A percentile compares a stretch with the other conserved stretches of the same genome.
These are phyloP conservation scores for Ciconia nigra DNA, from an alignment of 2,797 vertebrate genomes.

Conservation along the genomic window DNA sequence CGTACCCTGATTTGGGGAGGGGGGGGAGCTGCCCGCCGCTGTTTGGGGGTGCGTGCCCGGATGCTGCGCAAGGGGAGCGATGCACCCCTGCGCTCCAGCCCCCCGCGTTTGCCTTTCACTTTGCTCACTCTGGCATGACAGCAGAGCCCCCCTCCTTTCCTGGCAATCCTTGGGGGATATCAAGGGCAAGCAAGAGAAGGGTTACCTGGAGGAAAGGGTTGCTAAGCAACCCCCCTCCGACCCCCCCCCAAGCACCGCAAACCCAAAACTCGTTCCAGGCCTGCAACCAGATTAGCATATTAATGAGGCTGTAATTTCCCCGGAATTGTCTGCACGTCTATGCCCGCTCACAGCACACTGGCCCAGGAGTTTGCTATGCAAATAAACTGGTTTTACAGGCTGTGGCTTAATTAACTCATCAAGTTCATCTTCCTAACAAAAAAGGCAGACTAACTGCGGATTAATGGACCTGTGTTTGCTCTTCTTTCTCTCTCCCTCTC, in stretches of 20 bases:
- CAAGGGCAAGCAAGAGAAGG: slow-evolving; percentile 81
- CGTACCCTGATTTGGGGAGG: rapidly evolving
- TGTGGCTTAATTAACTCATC: slow-evolving; percentile 87
- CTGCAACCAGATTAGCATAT: slow-evolving; percentile 87
- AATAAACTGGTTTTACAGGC: slow-evolving; percentile 86
- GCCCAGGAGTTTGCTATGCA: slow-evolving; percentile 86
- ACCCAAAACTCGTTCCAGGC: slow-evolving; percentile 83
- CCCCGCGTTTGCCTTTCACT: slow-evolving; percentile 31
- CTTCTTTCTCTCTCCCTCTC: slow-evolving; percentile 52
- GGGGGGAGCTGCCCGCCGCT: neutral
- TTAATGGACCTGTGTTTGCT: slow-evolving; percentile 83
- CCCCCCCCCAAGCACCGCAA: slow-evolving; percentile 75
- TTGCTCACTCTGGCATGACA: slow-evolving; percentile 60
- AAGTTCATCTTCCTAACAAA: slow-evolving; percentile 84
- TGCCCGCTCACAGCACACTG: slow-evolving; percentile 80
- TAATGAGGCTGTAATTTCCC: slow-evolving; percentile 87
- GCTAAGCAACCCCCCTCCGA: slow-evolving; percentile 76
- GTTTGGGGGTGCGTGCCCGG: neutral
- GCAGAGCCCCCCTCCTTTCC: slow-evolving; percentile 58
- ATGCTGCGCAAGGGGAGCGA: neutral
- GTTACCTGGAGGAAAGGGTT: slow-evolving; percentile 84
- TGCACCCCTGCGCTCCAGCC: neutral
- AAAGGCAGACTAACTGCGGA: slow-evolving; percentile 81
- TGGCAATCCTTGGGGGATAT: slow-evolving; percentile 76
- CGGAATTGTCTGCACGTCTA: slow-evolving; percentile 78